Conservation (phyloP, 2,797 vertebrate genomes). For the Coranthus polyacanthus region DNA sequence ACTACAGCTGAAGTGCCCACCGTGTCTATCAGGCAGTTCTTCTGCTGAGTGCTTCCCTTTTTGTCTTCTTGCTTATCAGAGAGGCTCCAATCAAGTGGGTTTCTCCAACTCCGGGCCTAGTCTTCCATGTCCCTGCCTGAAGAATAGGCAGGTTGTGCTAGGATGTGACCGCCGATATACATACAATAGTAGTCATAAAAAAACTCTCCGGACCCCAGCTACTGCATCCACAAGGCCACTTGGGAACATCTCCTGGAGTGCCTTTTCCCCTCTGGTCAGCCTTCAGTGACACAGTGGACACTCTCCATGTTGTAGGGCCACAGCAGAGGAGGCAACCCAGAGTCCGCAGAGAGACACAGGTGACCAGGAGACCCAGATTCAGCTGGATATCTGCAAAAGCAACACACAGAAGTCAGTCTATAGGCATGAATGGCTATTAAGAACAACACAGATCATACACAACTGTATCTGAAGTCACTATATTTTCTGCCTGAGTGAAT, state of each 20-base stretch:
- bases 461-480: background rate
- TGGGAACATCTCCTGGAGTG: slow-evolving; percentile 78
- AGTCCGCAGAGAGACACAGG: slow-evolving; percentile 19
- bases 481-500: no score
- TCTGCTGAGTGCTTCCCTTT: slow-evolving; percentile 53
- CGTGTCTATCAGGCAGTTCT: slow-evolving; percentile 42
- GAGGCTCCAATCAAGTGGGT: slow-evolving; percentile 50
- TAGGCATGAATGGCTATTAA: background rate
- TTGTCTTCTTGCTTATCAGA: slow-evolving; percentile 53
- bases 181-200: slow-evolving; percentile 73
- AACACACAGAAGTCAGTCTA: slow-evolving; percentile 50
- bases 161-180: slow-evolving; percentile 73
- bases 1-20: slow-evolving; percentile 43
- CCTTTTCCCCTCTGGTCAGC: slow-evolving; percentile 85
- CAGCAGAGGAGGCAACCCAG: slow-evolving; percentile 46
- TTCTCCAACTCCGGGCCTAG: slow-evolving; percentile 67
- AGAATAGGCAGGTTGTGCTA: slow-evolving; percentile 76
- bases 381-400: slow-evolving; percentile 71
- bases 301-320: slow-evolving; percentile 82
- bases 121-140: slow-evolving; percentile 75
- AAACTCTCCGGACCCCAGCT: slow-evolving; percentile 74
- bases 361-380: slow-evolving; percentile 18
- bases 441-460: background rate
- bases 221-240: slow-evolving; percentile 81
- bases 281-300: slow-evolving; percentile 80